Percentiles rank a stretch among this genome's conserved stretches.
These are phyloP conservation scores for Planococcus citri DNA, from an alignment of 1,140 invertebrate genomes.

Conservation along the genomic window DNA sequence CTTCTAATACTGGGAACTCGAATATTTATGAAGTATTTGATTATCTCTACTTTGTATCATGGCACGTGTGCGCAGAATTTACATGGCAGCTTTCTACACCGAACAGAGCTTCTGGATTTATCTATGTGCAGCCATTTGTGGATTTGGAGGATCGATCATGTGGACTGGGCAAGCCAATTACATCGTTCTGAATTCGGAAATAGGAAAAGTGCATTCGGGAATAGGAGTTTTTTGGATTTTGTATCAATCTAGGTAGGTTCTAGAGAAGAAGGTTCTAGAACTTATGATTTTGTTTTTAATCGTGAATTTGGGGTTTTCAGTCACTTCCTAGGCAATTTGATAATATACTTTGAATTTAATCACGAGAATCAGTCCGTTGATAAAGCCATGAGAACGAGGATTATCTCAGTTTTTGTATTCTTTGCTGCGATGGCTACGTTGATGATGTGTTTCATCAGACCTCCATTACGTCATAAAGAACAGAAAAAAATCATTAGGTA, in stretches of 20 bases:
- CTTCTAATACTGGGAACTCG: neutral
- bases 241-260: slow-evolving; percentile 63
- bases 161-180: slow-evolving; percentile 91
- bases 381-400: neutral
- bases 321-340: slow-evolving; percentile 83
- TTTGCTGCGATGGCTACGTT: neutral
- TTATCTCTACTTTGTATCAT: neutral
- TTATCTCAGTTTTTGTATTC: neutral
- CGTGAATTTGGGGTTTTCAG: slow-evolving; percentile 47
- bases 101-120: slow-evolving; percentile 62
- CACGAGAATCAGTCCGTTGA: slow-evolving; percentile 45
- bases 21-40: neutral
- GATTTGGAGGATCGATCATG: slow-evolving; percentile 76
- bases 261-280: neutral
- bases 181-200: slow-evolving; percentile 76
- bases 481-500: too few relatives aligned
- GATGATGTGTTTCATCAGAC: too few relatives aligned
- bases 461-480: too few relatives aligned
- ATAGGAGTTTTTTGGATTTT: slow-evolving; percentile 93
- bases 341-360: slow-evolving; percentile 82
- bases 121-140: slow-evolving; percentile 65
- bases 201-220: slow-evolving; percentile 77
- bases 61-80: neutral
- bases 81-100: neutral
- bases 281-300: slow-evolving; percentile 10